These are phyloP conservation scores for Teinopalpus imperialis DNA, from an alignment of 2,888 invertebrate genomes.

Conservation along the genomic window DNA sequence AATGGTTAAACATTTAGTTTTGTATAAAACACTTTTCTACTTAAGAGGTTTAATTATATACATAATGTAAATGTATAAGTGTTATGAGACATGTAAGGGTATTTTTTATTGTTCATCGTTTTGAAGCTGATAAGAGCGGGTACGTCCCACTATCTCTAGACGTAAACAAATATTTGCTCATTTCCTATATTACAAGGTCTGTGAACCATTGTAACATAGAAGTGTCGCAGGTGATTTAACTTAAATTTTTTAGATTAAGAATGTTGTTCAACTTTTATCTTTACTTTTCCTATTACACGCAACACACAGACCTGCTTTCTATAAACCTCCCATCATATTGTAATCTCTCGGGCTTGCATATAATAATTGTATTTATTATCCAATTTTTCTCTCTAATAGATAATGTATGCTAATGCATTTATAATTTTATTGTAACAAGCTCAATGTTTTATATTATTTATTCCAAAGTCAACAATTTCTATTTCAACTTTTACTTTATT, in stretches of 20 bases:
- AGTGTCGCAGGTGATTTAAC: too few relatives aligned
- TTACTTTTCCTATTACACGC: slow-evolving; percentile 25
- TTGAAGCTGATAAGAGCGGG: slow-evolving; percentile 43
- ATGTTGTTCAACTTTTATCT: slow-evolving; percentile 16
- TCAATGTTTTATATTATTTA: too few relatives aligned
- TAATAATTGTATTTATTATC: slow-evolving; percentile 16
- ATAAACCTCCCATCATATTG: slow-evolving; percentile 21
- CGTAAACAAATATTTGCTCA: slow-evolving; percentile 52
- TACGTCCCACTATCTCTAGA: slow-evolving; percentile 42
- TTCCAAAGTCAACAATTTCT: too few relatives aligned
- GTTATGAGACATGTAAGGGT: too few relatives aligned
- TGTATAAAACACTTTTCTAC: too few relatives aligned
- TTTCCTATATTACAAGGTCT: slow-evolving; percentile 46
- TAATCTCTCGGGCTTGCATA: slow-evolving; percentile 4
- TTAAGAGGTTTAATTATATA: too few relatives aligned
- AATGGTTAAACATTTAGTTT: slow-evolving; percentile 3
- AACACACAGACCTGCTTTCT: slow-evolving; percentile 30
- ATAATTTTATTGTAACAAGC: slow-evolving; percentile 2
- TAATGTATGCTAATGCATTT: slow-evolving; percentile 9
- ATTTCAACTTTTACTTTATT: too few relatives aligned
- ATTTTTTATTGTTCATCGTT: too few relatives aligned
- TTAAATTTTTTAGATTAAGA: too few relatives aligned
- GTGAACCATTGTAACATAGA: slow-evolving; percentile 34
- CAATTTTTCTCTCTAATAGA: slow-evolving; percentile 13
- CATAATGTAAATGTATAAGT: too few relatives aligned